These are phyloP conservation scores for Actinia equina DNA, from an alignment of 64 coral and sea anemone species.

Conservation along the genomic window DNA sequence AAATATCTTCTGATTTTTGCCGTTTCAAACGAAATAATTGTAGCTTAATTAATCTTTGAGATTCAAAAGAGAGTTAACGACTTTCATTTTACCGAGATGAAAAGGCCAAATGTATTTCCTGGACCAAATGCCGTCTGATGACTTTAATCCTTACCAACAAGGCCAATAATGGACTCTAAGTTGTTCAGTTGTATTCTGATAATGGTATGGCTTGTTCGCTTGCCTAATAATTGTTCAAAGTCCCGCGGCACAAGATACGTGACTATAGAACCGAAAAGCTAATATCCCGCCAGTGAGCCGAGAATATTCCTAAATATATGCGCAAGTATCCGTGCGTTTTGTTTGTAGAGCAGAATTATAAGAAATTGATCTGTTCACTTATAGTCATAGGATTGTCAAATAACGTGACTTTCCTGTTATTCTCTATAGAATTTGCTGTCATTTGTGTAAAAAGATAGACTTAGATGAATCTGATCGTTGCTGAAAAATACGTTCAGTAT, in stretches of 20 bases:
- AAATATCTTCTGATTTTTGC: background rate
- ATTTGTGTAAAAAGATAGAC: too few species aligned
- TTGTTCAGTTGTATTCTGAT: background rate
- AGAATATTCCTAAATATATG: background rate
- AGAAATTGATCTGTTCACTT: too few species aligned
- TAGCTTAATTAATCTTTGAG: background rate
- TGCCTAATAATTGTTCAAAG: background rate
- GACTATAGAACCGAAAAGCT: background rate
- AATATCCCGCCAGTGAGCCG: background rate
- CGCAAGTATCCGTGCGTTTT: background rate
- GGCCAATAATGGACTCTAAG: background rate
- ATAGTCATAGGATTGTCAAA: too few species aligned
- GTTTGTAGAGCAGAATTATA: background rate
- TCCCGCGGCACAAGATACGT: background rate
- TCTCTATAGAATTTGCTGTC: too few species aligned
- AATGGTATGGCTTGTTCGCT: background rate
- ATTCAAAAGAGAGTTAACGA: background rate
- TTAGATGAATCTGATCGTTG: too few species aligned
- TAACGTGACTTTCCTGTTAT: too few species aligned
- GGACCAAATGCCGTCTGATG: background rate
- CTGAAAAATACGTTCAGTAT: too few species aligned
- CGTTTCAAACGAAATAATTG: background rate
- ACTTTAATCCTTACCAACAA: background rate
- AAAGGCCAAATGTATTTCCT: background rate
- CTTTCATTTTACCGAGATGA: background rate